Conservation (phyloP, 2,797 vertebrate species). For the Denticeps clupeoides region DNA sequence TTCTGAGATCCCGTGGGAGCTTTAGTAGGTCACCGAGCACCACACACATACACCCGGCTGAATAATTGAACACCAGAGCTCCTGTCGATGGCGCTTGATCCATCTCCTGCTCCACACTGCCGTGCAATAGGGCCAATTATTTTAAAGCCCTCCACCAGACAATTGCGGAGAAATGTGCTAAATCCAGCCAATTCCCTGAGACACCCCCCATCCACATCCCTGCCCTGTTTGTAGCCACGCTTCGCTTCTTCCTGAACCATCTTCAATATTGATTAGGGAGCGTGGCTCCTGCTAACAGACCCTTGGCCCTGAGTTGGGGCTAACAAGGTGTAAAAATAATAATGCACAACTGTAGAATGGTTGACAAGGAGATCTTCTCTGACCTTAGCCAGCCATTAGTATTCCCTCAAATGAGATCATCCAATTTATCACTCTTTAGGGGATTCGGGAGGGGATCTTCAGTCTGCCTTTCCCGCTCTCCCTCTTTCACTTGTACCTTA, state of each 20-base stretch:
- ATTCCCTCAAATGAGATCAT: constrained; percentile 47
- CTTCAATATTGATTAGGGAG: constrained; percentile 41
- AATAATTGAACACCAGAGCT: constrained; percentile 4
- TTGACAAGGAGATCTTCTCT: constrained; percentile 32
- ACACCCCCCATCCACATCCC: constrained; percentile 3
- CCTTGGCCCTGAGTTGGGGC: constrained; percentile 35
- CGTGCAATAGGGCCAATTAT: constrained; percentile 44
- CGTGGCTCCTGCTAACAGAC: constrained; percentile 31
- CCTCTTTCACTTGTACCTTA: neutral
- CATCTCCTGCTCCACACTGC: constrained; percentile 18
- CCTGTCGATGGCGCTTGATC: constrained; percentile 25
- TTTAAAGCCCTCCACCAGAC: constrained; percentile 27
- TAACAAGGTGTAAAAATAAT: constrained; percentile 58
- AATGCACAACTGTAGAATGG: constrained; percentile 38
- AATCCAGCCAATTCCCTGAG: neutral
- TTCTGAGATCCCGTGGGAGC: too few species aligned
- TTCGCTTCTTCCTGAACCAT: constrained; percentile 35
- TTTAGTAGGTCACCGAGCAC: neutral
- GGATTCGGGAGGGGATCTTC: constrained; percentile 16
- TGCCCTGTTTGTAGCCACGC: constrained; percentile 11
- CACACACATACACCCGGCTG: neutral
- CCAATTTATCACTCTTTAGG: constrained; percentile 37
- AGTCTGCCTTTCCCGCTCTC: neutral
- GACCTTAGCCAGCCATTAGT: constrained; percentile 39
- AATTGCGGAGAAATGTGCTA: constrained; percentile 13